Conservation (phyloP, 2,888 invertebrate genomes). For the Lithodes maja region DNA sequence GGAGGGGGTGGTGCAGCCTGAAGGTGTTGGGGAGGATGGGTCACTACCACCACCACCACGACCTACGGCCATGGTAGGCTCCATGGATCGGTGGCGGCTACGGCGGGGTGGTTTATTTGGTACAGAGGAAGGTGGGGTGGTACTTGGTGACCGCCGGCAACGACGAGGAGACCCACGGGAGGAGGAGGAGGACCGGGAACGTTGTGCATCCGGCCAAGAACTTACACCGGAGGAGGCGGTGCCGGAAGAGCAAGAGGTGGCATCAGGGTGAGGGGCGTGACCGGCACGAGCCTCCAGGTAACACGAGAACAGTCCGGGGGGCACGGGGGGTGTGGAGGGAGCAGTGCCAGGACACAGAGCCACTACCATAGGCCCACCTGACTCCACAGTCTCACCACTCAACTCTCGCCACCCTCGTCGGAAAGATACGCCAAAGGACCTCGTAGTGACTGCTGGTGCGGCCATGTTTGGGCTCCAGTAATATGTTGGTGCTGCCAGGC, state of each 20-base stretch:
- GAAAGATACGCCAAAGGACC: constrained; percentile 59
- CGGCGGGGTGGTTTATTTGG: constrained; percentile 37
- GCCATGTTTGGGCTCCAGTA: constrained; percentile 64
- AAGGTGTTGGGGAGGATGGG: not conserved
- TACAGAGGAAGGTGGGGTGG: not conserved
- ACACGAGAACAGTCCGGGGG: constrained; percentile 63
- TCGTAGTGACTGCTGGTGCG: constrained; percentile 10
- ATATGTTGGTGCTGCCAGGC: constrained; percentile 33
- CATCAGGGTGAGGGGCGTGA: constrained; percentile 50
- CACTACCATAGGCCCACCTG: constrained; percentile 4
- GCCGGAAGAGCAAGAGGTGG: constrained; percentile 63
- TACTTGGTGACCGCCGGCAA: constrained; percentile 35
- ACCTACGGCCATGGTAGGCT: not conserved
- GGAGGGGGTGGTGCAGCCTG: not conserved
- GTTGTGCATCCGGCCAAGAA: constrained; percentile 51
- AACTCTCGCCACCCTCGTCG: constrained; percentile 58
- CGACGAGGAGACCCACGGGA: constrained; percentile 63
- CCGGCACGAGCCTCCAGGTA: constrained; percentile 66
- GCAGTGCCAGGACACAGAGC: not conserved
- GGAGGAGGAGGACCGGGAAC: constrained; percentile 64
- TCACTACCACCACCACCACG: not conserved
- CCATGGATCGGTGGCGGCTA: constrained; percentile 42
- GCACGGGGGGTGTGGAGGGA: constrained; percentile 43
- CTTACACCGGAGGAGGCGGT: constrained; percentile 61
- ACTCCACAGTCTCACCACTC: constrained; percentile 21